Percentiles rank a stretch among this genome's conserved stretches.
Conservation (phyloP, 2,888 invertebrate species). For the Mesorhabditis sp. region DNA sequence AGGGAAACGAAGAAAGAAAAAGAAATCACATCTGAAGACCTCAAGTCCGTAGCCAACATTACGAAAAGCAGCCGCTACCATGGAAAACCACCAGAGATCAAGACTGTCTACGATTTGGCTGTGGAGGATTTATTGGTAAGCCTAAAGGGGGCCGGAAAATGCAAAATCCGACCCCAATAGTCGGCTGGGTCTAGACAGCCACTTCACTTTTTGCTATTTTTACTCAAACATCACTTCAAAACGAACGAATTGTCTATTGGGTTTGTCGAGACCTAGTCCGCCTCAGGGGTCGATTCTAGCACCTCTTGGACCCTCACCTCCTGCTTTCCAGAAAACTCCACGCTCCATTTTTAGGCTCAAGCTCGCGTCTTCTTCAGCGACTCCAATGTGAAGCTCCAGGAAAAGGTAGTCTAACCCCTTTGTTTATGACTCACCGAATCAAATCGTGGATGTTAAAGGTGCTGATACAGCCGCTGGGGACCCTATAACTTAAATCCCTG, state of each 20-base stretch:
- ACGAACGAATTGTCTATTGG: too few relatives aligned
- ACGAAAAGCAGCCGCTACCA: too few relatives aligned
- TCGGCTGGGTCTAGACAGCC: too few relatives aligned
- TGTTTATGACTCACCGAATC: not conserved
- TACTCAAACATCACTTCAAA: too few relatives aligned
- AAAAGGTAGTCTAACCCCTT: not conserved
- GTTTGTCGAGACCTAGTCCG: too few relatives aligned
- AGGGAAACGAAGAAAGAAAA: constrained; percentile 3
- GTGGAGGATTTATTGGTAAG: not conserved
- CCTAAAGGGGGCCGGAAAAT: too few relatives aligned
- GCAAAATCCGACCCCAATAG: too few relatives aligned
- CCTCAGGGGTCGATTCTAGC: too few relatives aligned
- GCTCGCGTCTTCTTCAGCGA: constrained; percentile 6
- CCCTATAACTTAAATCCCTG: not conserved
- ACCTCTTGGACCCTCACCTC: too few relatives aligned
- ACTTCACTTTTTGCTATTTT: too few relatives aligned
- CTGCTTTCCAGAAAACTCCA: too few relatives aligned
- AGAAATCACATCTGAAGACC: not conserved
- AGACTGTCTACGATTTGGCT: not conserved
- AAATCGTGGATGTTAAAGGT: not conserved
- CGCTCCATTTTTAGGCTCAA: not conserved
- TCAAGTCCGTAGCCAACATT: too few relatives aligned
- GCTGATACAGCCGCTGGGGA: not conserved
- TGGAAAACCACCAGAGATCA: not conserved
- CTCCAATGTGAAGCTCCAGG: not conserved